Evolutionary conservation across 2,888 invertebrate genomes (phyloP).

Genomic region (Cryptus armator): DNA sequence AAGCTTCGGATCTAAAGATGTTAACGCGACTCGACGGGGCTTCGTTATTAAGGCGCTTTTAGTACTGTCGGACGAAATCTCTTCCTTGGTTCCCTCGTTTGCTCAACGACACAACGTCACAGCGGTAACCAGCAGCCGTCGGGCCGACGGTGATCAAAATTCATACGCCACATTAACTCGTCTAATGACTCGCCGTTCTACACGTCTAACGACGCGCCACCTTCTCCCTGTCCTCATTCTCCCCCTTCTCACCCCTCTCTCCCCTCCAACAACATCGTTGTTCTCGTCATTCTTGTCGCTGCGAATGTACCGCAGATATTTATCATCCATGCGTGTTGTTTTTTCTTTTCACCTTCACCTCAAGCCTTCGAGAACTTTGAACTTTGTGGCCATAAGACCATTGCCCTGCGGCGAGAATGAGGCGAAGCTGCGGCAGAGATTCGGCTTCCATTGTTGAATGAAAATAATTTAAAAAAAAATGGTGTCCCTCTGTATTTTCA

Average conservation of each 20-base stretch:
- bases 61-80: constrained; percentile 17
- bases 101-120: constrained; percentile 38
- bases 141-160: constrained; percentile 69
- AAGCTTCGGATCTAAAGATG: constrained; percentile 14
- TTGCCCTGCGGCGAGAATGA: not conserved
- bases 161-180: constrained; percentile 70
- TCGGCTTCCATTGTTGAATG: not conserved
- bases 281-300: constrained; percentile 11
- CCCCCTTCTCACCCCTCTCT: not conserved
- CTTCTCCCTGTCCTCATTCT: constrained; percentile 51
- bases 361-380: constrained; percentile 20
- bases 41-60: constrained; percentile 38
- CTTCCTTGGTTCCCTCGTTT: constrained; percentile 30
- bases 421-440: not conserved
- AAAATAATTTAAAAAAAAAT: not conserved
- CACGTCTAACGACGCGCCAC: constrained; percentile 64
- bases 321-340: not conserved
- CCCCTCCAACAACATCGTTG: constrained; percentile 7
- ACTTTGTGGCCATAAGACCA: constrained; percentile 13
- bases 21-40: constrained; percentile 28
- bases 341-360: constrained; percentile 16
- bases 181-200: constrained; percentile 69
- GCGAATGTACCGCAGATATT: constrained; percentile 11
- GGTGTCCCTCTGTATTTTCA: too few relatives aligned
- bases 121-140: constrained; percentile 30